Conservation (phyloP, 2,888 invertebrate genomes). For the Leptopilina drosophilae region DNA sequence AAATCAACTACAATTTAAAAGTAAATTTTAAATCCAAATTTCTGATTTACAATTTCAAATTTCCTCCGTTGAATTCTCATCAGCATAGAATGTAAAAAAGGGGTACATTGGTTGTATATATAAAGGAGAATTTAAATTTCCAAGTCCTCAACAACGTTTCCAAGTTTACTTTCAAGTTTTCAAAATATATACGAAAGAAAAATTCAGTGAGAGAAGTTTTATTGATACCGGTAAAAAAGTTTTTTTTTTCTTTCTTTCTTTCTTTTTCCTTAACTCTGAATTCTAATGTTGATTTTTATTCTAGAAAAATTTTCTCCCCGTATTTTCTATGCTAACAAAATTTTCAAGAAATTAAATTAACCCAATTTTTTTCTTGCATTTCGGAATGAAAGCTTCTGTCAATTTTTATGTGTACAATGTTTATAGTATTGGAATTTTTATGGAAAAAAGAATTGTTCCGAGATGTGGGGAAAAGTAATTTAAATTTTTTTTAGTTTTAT, state of each 20-base stretch:
- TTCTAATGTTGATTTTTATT: constrained; percentile 11
- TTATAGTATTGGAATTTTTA: not conserved
- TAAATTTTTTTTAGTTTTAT: too few species aligned
- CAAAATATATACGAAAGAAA: constrained; percentile 16
- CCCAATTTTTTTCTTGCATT: not conserved
- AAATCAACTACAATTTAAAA: not conserved
- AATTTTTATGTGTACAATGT: not conserved
- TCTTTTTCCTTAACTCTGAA: not conserved
- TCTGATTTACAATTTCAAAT: constrained; percentile 20
- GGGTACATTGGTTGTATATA: not conserved
- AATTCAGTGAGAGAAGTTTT: not conserved
- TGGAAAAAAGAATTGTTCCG: too few species aligned
- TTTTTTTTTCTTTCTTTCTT: not conserved
- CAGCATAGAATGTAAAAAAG: constrained; percentile 13
- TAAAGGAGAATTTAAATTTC: not conserved
- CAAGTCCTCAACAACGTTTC: constrained; percentile 2
- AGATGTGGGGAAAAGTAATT: too few species aligned
- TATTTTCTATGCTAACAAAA: constrained; percentile 9
- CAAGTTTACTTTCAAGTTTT: constrained; percentile 17
- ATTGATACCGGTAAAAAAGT: constrained; percentile 5
- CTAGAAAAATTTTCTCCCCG: not conserved
- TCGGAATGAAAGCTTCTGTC: not conserved
- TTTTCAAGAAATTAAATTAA: constrained; percentile 2
- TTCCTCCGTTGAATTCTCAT: not conserved
- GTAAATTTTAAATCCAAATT: not conserved